Conservation (phyloP, 2,797 vertebrate genomes). For the Megaceryle alcyon region DNA sequence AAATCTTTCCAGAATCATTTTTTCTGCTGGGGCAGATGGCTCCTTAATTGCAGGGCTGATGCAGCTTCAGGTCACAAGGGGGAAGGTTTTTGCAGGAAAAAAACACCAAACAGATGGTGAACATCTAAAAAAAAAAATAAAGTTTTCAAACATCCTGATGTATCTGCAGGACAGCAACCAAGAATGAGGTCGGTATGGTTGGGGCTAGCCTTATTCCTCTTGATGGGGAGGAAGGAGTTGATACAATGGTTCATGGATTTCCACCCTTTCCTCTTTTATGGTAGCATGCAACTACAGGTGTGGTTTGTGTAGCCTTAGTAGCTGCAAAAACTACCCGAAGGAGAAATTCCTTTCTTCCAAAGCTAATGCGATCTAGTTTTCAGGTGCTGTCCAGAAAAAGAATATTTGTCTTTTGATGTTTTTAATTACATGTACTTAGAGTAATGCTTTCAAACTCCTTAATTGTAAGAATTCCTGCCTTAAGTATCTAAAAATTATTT, state of each 20-base stretch:
- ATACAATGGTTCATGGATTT: neutral
- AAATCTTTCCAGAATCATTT: neutral
- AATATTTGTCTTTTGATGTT: slow-evolving; percentile 28
- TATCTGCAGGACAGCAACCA: neutral
- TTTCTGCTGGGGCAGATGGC: slow-evolving; percentile 15
- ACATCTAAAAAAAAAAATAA: neutral
- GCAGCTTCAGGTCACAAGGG: neutral
- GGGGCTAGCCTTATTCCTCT: neutral
- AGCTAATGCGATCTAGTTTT: neutral
- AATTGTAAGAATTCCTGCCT: neutral
- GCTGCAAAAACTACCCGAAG: slow-evolving; percentile 45
- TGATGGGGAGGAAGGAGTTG: neutral
- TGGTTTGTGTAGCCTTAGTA: neutral
- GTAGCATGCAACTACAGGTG: neutral
- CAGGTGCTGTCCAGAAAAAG: slow-evolving; percentile 1
- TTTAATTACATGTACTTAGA: neutral
- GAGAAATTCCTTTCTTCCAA: slow-evolving; percentile 41
- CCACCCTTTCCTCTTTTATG: neutral
- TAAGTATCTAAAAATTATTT: slow-evolving; percentile 18
- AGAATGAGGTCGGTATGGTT: neutral
- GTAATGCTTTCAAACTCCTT: slow-evolving; percentile 12
- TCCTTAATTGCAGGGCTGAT: neutral
- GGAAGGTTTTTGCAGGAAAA: neutral
- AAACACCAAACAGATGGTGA: neutral
- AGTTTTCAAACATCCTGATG: neutral